Conservation (phyloP, 2,113 vertebrate species). For the Leptobrachium leishanense region DNA sequence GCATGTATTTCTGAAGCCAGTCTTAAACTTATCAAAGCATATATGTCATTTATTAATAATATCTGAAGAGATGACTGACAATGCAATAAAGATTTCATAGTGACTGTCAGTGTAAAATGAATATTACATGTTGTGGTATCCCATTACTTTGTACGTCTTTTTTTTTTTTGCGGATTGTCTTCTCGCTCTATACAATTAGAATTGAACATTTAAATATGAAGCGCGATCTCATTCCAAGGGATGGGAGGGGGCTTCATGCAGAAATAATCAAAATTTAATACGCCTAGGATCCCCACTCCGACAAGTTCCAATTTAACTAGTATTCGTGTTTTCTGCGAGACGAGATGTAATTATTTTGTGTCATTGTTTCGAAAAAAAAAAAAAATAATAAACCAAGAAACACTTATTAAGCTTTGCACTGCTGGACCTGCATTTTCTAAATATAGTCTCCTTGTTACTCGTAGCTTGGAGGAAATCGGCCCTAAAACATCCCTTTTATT, state of each 20-base stretch:
- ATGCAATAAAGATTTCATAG: conserved; percentile 34
- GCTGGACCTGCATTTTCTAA: too few relatives aligned
- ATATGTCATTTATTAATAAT: conserved; percentile 29
- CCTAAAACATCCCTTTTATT: too few relatives aligned
- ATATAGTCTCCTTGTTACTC: too few relatives aligned
- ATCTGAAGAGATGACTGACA: conserved; percentile 30
- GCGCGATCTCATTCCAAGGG: neutral
- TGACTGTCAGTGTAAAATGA: conserved; percentile 11
- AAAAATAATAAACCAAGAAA: neutral
- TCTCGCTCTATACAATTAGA: conserved; percentile 12
- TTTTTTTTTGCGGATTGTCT: too few relatives aligned
- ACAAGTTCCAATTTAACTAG: neutral
- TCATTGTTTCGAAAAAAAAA: neutral
- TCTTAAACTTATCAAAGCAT: conserved; percentile 43
- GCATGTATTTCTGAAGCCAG: conserved; percentile 45
- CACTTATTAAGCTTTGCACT: too few relatives aligned
- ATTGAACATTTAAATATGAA: conserved; percentile 6
- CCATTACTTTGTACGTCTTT: neutral
- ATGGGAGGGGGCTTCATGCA: neutral
- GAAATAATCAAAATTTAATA: neutral
- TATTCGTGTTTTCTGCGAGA: neutral
- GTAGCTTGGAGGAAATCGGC: too few relatives aligned
- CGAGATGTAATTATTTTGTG: neutral
- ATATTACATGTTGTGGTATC: conserved; percentile 15
- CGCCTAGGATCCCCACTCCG: neutral